Conservation (phyloP, 1,140 invertebrate genomes). For the Nilaparvata lugens region DNA sequence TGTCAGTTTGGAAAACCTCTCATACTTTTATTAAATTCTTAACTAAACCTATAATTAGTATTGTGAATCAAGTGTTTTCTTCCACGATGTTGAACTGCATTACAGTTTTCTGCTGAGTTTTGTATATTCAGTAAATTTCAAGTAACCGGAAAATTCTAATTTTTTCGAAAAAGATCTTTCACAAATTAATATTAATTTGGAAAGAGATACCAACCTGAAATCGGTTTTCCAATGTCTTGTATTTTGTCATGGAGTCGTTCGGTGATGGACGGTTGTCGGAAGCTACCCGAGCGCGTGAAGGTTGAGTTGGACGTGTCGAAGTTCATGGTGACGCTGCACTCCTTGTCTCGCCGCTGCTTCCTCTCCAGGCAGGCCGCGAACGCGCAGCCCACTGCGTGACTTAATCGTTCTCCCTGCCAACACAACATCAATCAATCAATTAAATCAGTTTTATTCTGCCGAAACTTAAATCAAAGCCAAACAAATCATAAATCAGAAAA, state of each 20-base stretch:
- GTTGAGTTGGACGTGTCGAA: conserved; percentile 91
- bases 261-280: conserved; percentile 71
- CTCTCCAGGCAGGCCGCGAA: conserved; percentile 96
- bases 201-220: conserved; percentile 12
- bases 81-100: too few species aligned
- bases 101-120: too few species aligned
- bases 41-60: too few species aligned
- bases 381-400: conserved; percentile 98
- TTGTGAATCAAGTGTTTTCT: too few species aligned
- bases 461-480: not conserved
- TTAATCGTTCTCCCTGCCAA: conserved; percentile 82
- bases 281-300: conserved; percentile 87
- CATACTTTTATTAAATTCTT: too few species aligned
- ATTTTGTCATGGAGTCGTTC: conserved; percentile 56
- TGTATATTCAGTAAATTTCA: too few species aligned
- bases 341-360: conserved; percentile 95
- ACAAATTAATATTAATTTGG: too few species aligned
- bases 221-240: conserved; percentile 40
- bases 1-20: too few species aligned
- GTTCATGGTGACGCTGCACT: conserved; percentile 88
- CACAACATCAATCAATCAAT: conserved; percentile 3
- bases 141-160: too few species aligned
- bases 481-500: too few species aligned
- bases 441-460: not conserved
- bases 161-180: too few species aligned